These are phyloP conservation scores for Gymnogyps californianus DNA, from an alignment of 2,113 vertebrate genomes.

Conservation along the genomic window DNA sequence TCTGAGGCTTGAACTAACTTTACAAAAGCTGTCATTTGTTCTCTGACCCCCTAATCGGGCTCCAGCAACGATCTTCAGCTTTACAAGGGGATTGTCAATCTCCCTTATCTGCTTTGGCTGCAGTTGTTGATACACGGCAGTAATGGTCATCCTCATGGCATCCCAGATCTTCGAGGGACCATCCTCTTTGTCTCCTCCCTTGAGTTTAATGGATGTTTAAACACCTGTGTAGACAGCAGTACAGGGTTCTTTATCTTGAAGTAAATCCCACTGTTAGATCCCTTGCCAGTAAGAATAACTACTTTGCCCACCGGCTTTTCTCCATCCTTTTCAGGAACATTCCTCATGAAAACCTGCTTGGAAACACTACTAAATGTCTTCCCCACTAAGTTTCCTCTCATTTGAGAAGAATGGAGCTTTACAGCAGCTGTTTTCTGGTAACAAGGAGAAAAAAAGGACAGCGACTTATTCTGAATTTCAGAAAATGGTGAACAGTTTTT, in stretches of 20 bases:
- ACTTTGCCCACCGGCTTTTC: background rate
- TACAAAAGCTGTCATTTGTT: background rate
- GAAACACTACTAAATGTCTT: background rate
- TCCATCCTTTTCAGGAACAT: background rate
- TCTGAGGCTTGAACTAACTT: background rate
- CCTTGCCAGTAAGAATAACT: background rate
- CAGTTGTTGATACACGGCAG: background rate
- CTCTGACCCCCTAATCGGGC: background rate
- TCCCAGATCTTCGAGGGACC: background rate
- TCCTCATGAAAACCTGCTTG: background rate
- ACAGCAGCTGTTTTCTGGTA: background rate
- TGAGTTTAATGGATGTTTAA: background rate
- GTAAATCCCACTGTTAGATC: background rate
- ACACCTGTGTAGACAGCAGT: background rate
- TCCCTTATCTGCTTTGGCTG: background rate
- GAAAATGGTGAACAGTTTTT: background rate
- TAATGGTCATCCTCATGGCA: background rate
- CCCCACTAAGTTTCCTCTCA: background rate
- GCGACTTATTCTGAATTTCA: background rate
- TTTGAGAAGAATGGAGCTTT: background rate
- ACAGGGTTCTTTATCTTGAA: background rate
- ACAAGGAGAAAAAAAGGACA: background rate
- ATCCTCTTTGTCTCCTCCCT: background rate
- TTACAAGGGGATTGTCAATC: background rate
- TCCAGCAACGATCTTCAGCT: background rate